phyloP scores from a whole-genome alignment of 2,113 vertebrate genomes.

The Ranitomeya variabilis region DNA sequence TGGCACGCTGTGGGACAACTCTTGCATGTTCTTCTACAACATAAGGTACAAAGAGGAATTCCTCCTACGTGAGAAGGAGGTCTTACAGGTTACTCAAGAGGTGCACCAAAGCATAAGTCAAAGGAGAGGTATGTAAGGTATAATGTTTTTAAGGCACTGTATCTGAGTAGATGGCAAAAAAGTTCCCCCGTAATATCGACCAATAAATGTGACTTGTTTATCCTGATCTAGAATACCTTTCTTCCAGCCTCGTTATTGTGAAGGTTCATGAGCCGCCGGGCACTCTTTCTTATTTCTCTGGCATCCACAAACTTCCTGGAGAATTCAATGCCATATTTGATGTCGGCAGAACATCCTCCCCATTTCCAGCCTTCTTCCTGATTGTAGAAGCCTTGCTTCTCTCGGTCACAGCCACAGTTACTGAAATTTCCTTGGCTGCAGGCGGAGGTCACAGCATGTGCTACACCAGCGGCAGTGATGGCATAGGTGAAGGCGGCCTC shows the following conservation, averaged over 20 bases:
- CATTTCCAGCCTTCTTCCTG: constrained; percentile 98
- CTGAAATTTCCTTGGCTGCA: constrained; percentile 98
- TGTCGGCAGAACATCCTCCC: constrained; percentile 96
- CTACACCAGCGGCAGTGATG: constrained; percentile 94
- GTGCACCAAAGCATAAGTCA: too few relatives aligned
- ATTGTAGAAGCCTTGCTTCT: constrained; percentile 97
- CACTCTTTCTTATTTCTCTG: constrained; percentile 95
- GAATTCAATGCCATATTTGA: constrained; percentile 96
- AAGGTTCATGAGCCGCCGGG: constrained; percentile 95
- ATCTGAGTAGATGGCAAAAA: not conserved
- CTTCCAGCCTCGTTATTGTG: constrained; percentile 98
- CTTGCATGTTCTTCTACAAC: too few relatives aligned
- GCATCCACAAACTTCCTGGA: constrained; percentile 96
- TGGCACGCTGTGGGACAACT: too few relatives aligned
- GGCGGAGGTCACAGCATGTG: constrained; percentile 90
- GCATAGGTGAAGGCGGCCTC: constrained; percentile 98
- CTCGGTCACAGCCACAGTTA: constrained; percentile 95
- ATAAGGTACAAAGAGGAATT: too few relatives aligned
- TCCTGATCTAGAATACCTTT: constrained; percentile 81
- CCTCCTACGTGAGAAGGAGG: too few relatives aligned
- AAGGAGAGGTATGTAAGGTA: too few relatives aligned
- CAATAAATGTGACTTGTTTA: constrained; percentile 52
- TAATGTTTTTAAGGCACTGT: not conserved
- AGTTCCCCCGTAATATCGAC: not conserved
- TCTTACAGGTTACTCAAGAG: too few relatives aligned